These are phyloP conservation scores for Sipha maydis DNA, from an alignment of 2,888 invertebrate species.

Conservation along the genomic window DNA sequence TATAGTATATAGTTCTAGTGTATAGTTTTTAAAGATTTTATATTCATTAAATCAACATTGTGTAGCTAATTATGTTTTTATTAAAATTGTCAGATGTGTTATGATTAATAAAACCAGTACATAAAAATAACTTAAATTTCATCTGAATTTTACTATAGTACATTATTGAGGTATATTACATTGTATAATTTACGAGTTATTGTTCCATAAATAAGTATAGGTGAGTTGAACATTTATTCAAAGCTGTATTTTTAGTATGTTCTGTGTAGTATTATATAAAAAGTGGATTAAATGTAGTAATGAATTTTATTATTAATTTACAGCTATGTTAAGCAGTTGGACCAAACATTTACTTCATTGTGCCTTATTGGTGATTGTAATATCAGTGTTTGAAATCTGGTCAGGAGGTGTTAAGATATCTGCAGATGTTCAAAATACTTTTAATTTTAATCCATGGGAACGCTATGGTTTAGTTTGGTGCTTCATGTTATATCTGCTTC, in stretches of 20 bases:
- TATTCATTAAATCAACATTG: conserved; percentile 36
- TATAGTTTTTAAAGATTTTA: conserved; percentile 19
- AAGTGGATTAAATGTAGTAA: not conserved
- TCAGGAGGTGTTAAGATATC: conserved; percentile 70
- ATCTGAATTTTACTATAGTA: not conserved
- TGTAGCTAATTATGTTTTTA: conserved; percentile 31
- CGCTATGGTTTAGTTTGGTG: conserved; percentile 83
- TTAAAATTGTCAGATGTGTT: conserved; percentile 30
- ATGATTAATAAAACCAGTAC: conserved; percentile 15
- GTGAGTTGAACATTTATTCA: conserved; percentile 32
- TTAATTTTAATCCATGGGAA: conserved; percentile 81
- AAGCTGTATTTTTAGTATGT: conserved; percentile 31
- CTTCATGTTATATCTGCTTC: conserved; percentile 78
- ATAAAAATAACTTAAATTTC: not conserved
- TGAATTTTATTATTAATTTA: conserved; percentile 15
- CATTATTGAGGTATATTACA: not conserved
- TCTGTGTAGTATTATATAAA: not conserved
- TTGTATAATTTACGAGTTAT: not conserved
- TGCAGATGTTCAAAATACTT: conserved; percentile 69
- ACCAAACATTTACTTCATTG: conserved; percentile 86
- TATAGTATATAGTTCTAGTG: too few relatives aligned
- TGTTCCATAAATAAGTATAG: conserved; percentile 25
- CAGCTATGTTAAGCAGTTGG: conserved; percentile 72
- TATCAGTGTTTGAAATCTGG: conserved; percentile 77
- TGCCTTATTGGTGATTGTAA: conserved; percentile 77